A percentile compares a stretch with the other conserved stretches of the same genome.
Conservation (phyloP, 2,797 vertebrate genomes). For the Phyllotis vaccarum region DNA sequence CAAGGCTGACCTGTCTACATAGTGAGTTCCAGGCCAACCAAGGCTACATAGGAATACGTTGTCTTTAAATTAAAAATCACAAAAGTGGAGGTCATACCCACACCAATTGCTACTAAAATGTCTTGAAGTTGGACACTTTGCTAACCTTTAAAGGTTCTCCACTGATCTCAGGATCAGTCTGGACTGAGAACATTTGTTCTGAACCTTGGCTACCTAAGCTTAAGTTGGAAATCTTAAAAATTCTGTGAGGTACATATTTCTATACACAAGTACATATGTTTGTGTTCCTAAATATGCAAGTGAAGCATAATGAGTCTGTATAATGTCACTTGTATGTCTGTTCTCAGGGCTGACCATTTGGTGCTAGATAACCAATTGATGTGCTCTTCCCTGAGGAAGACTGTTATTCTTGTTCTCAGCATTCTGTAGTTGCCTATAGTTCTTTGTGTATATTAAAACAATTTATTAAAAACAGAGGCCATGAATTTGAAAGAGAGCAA, state of each 20-base stretch:
- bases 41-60: not conserved
- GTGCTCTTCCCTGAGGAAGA: not conserved
- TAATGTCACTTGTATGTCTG: not conserved
- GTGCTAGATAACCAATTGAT: not conserved
- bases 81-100: not conserved
- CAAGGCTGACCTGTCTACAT: not conserved
- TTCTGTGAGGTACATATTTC: no score
- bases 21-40: not conserved
- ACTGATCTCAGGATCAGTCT: not conserved
- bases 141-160: not conserved
- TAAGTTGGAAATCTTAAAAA: conserved; percentile 26
- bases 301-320: not conserved
- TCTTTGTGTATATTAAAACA: not conserved
- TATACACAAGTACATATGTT: no score
- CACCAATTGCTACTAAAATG: not conserved
- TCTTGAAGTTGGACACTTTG: not conserved
- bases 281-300: not conserved
- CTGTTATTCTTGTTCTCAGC: not conserved
- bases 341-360: not conserved
- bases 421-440: not conserved
- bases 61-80: not conserved
- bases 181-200: not conserved
- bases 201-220: not conserved
- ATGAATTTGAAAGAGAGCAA: not conserved
- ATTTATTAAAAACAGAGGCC: not conserved